Percentiles rank a stretch among this genome's conserved stretches.
These are phyloP conservation scores for Candidula unifasciata DNA, from an alignment of 2,888 invertebrate genomes.

Conservation along the genomic window DNA sequence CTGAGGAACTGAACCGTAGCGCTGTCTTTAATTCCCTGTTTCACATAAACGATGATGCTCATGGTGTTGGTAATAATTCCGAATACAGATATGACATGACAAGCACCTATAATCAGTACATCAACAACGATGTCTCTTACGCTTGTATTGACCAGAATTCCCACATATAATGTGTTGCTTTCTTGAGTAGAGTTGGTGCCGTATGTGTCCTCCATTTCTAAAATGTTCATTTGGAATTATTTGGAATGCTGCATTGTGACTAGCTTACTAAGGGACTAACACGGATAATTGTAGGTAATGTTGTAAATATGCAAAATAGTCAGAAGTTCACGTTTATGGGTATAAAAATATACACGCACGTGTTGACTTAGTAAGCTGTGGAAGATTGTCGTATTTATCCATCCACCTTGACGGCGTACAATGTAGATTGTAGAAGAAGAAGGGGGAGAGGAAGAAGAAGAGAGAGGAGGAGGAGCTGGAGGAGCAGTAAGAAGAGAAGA, in stretches of 20 bases:
- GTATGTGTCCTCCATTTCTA: too few relatives aligned
- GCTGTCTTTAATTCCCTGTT: not conserved
- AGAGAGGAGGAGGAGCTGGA: not conserved
- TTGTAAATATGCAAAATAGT: too few relatives aligned
- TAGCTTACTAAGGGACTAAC: too few relatives aligned
- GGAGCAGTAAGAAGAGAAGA: not conserved
- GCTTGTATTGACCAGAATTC: not conserved
- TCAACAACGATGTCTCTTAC: not conserved
- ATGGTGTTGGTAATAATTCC: not conserved
- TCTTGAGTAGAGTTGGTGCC: not conserved
- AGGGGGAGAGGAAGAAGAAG: not conserved
- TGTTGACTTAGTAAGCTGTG: too few relatives aligned
- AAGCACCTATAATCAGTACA: not conserved
- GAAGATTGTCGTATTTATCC: too few relatives aligned
- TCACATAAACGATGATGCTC: not conserved
- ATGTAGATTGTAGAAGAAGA: not conserved
- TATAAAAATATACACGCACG: too few relatives aligned
- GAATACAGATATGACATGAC: not conserved
- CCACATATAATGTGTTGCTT: not conserved
- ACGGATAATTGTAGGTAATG: too few relatives aligned
- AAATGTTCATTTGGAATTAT: too few relatives aligned
- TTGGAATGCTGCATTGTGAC: too few relatives aligned
- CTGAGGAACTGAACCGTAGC: not conserved
- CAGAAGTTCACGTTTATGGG: too few relatives aligned
- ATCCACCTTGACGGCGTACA: too few relatives aligned